phyloP scores from a whole-genome alignment of 2,113 vertebrate species.

The Heterocephalus glaber region DNA sequence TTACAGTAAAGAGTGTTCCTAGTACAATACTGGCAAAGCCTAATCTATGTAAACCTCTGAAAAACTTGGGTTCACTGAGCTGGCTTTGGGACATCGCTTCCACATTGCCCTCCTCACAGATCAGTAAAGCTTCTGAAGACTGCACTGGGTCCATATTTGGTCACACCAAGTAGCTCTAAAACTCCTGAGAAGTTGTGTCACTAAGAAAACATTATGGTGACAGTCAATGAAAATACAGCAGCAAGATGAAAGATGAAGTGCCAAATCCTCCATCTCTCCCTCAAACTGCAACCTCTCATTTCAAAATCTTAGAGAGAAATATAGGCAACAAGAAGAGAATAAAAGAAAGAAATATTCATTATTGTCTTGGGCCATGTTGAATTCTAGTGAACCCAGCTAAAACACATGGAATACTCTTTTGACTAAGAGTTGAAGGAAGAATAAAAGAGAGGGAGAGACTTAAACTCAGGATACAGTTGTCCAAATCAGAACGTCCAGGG shows the following conservation, averaged over 20 bases:
- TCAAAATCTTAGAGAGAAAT: constrained; percentile 16
- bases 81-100: not conserved
- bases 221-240: constrained; percentile 2
- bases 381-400: not conserved
- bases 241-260: not conserved
- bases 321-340: not conserved
- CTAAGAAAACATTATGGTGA: not conserved
- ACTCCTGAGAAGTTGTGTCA: not conserved
- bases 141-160: not conserved
- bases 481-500: not conserved
- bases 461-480: not conserved
- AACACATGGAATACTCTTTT: not conserved
- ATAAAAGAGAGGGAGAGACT: not conserved
- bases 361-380: not conserved
- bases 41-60: not conserved
- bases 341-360: not conserved
- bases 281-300: not conserved
- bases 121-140: not conserved
- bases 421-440: not conserved
- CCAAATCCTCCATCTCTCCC: not conserved
- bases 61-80: not conserved
- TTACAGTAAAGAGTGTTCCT: not conserved
- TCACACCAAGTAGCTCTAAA: not conserved
- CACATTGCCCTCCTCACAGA: not conserved
- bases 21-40: not conserved